A percentile compares a stretch with the other conserved stretches of the same genome.
Conservation (phyloP, 2,113 vertebrate species). For the Eclectus roratus region DNA sequence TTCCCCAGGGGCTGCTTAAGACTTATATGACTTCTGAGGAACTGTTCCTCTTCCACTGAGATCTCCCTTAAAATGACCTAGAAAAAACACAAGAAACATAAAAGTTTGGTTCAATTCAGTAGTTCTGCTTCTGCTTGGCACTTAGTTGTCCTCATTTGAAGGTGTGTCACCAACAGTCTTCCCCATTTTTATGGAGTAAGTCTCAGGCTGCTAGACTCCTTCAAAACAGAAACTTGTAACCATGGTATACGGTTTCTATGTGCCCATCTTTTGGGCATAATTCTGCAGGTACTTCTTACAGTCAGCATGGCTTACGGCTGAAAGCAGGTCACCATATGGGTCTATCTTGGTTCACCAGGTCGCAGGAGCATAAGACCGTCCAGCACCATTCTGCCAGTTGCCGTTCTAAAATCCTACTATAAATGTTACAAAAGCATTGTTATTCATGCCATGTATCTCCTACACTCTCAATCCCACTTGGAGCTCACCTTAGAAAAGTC, state of each 20-base stretch:
- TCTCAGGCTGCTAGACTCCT: not conserved
- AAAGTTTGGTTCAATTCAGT: accelerated
- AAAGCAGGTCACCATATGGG: not conserved
- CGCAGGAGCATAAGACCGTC: not conserved
- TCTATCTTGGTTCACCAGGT: not conserved
- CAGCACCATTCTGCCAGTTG: not conserved
- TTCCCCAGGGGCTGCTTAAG: not conserved
- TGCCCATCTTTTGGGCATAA: not conserved
- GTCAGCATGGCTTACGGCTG: not conserved
- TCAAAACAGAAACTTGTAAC: not conserved
- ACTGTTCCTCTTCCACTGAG: not conserved
- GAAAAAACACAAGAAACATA: not conserved
- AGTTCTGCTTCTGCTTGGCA: not conserved
- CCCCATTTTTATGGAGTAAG: not conserved
- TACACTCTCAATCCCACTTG: not conserved
- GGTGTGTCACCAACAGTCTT: not conserved
- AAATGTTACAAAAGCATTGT: not conserved
- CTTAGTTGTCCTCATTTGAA: not conserved
- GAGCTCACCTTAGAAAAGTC: not conserved
- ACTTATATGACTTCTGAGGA: not conserved
- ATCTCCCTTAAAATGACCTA: not conserved
- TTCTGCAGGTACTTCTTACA: not conserved
- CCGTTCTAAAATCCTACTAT: not conserved
- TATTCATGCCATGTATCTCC: not conserved
- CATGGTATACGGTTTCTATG: not conserved